These are phyloP conservation scores for Phataginus tricuspis DNA, from an alignment of 2,797 vertebrate species.

Conservation along the genomic window DNA sequence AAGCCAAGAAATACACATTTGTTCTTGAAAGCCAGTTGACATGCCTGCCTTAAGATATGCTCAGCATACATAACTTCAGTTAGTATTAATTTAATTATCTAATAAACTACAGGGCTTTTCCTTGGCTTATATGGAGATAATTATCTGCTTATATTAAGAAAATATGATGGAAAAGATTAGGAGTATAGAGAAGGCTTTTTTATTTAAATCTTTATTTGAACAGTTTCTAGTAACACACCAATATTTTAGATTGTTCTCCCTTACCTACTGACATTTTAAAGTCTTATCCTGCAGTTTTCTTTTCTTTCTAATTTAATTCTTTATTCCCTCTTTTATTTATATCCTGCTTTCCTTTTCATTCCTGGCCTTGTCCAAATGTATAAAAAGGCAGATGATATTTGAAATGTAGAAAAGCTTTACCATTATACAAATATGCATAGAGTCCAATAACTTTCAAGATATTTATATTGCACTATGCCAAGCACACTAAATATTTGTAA, in stretches of 20 bases:
- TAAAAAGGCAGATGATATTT: background rate
- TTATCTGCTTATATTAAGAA: background rate
- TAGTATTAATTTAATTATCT: background rate
- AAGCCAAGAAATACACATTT: background rate
- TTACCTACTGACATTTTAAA: background rate
- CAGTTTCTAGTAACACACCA: background rate
- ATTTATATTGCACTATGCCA: background rate
- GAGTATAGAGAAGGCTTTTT: background rate
- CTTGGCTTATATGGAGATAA: background rate
- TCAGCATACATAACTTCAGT: background rate
- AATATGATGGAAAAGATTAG: background rate
- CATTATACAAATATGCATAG: background rate
- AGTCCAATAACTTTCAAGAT: background rate
- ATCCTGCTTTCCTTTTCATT: background rate
- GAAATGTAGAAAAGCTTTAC: background rate
- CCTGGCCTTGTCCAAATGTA: background rate
- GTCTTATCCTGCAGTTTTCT: background rate
- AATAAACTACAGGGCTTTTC: background rate
- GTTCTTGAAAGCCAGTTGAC: background rate
- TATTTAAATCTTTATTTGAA: background rate
- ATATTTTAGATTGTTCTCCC: background rate
- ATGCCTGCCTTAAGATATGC: background rate
- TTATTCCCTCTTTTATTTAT: background rate
- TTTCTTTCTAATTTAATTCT: background rate
- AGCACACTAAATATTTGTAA: background rate